Evolutionary conservation across 2,888 invertebrate species (phyloP), one percentile per base, ranked within the genome.

Genomic region (Amphipoea lucens): DNA sequence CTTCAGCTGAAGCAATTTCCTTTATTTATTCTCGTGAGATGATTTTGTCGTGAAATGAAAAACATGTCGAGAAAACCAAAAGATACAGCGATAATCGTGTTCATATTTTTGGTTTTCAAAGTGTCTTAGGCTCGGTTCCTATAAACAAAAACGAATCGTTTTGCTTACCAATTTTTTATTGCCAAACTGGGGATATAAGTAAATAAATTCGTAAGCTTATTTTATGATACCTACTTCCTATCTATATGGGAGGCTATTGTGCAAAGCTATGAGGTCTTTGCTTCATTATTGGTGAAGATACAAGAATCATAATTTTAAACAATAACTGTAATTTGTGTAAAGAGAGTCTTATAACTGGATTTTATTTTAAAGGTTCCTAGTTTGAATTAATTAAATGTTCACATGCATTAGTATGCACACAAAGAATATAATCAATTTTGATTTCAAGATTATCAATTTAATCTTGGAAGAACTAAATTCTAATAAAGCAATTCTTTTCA

Each of bases 1-100:
- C 40, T 54, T 48, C 23, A 69, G 76, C 17, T 77, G 5, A 45
- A 68, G 42, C 40, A 69, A 45, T 76, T 73, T 73, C 12, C 6
- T 71, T 79, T 54, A 51, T 63, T 63, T 12, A 4, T 14, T 45
- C 7, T 29, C 1, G 36, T 68, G 20, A 48, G 12, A 36, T 40
- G 3, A 51, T 17, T 70, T 65, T 14, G 1, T 1, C 65, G n/a
- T 40, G 1, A 51, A 42, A 60, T 60, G 20, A 36, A 23, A 76
- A 45, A 17, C 20, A 42, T 7, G 12, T 68, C n/a, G 40, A 45
- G 4, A 23, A 42, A 42, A 29, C 6, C 14, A 51, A 51, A 36
- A 51, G 1, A 36, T 20, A 48, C 29, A 12, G 7, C 0, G 4
- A 51, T 29, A 42, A 66, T 36, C 2, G 5, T 36, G 12, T 23